A percentile compares a stretch with the other conserved stretches of the same genome.
Conservation (phyloP, 2,888 invertebrate species). For the Eupithecia insigniata region DNA sequence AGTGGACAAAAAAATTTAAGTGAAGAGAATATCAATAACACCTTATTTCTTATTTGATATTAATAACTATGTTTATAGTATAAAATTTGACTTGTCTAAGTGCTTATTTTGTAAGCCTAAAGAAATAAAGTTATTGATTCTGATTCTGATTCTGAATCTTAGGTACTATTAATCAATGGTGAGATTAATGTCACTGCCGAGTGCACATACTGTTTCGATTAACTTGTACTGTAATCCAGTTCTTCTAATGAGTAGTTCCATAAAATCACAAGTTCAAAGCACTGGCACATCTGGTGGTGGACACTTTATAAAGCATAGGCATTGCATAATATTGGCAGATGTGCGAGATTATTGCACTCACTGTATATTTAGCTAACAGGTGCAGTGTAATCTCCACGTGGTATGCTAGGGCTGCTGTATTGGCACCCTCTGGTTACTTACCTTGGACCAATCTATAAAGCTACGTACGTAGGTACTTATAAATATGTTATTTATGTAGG, state of each 20-base stretch:
- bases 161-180: too few species aligned
- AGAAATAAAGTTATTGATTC: too few species aligned
- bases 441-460: neutral
- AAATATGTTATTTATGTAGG: too few species aligned
- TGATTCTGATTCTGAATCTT: too few species aligned
- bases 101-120: too few species aligned
- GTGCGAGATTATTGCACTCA: constrained; percentile 74
- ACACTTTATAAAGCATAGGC: constrained; percentile 68
- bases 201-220: constrained; percentile 14
- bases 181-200: neutral
- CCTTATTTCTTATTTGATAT: too few species aligned
- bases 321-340: constrained; percentile 81
- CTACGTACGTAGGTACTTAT: too few species aligned
- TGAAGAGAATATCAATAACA: too few species aligned
- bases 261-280: constrained; percentile 64
- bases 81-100: too few species aligned
- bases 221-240: constrained; percentile 29
- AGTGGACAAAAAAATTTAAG: too few species aligned
- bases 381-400: constrained; percentile 68
- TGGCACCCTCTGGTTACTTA: neutral
- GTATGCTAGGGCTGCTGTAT: constrained; percentile 62
- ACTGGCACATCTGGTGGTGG: constrained; percentile 72
- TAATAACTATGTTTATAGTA: too few species aligned
- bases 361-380: constrained; percentile 79
- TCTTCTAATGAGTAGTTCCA: constrained; percentile 42